Base-by-base conservation (phyloP, 2,888 invertebrate genomes). In the Caenorhabditis sp. region DNA sequence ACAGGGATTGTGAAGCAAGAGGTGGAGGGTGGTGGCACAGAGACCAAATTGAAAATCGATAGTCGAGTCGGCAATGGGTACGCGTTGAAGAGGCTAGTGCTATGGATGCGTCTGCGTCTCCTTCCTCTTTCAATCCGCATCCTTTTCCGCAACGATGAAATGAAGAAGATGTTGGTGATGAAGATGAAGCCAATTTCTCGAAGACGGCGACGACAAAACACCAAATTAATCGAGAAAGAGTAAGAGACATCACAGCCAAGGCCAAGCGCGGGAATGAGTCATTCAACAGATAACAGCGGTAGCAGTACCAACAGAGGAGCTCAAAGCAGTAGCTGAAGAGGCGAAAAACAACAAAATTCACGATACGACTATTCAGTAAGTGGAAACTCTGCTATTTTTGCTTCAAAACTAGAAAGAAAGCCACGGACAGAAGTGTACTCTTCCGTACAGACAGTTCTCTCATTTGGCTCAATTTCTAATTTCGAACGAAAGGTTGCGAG, bases 41-140 rank as follows among this genome's bases (percentile, higher is more conserved):
- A 74, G 72, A 77, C 77, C 63, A 77, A 77, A 77, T 77, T 77
- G 77, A 77, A 77, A 77, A 77, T 80, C 79, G 75, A 79, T 64
- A 68, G 47, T 54, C 44, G 72, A 66, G 72, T 74, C 61, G 68
- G 63, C 70, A 59, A 38, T 49, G 76, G 61, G 44, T 61, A 63
- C 26, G 77, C 59, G 68, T 68, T 68, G 68, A 63, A 47, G 63
- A 68, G 68, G 49, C 54, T 10, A 69, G 68, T 51, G 76, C 69
- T 63, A 26, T 64, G 66, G 58, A 59, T 51, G 59, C 44, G 69
- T 54, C 70, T 77, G 77, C 77, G 77, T 63, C 70, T 70, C 59
- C 68, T 44, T 61, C 66, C 51, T 56, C 22, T 12, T 41, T 56
- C 38, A 49, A 49, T 56, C 41, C 66, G 49, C 66, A 41, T 49